These are phyloP conservation scores for Luehdorfia chinensis DNA, from an alignment of 1,140 invertebrate species.

Conservation along the genomic window DNA sequence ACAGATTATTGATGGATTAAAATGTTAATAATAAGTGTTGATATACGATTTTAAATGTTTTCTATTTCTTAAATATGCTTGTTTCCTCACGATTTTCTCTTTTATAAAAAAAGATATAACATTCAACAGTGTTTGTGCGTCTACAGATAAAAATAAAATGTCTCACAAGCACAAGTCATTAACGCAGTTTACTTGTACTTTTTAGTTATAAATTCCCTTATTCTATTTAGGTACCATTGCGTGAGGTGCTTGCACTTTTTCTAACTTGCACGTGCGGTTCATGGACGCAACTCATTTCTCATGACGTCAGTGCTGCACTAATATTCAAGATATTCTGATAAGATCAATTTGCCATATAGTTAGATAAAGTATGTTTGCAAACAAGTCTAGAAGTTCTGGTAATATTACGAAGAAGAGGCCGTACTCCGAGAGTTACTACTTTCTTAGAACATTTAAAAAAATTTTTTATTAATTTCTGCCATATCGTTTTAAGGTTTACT, in stretches of 20 bases:
- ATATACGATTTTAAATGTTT: neutral
- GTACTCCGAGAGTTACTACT: no score
- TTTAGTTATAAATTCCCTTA: conserved; percentile 2
- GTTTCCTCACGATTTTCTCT: neutral
- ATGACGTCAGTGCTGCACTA: conserved; percentile 1
- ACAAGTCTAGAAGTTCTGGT: no score
- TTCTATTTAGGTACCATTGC: conserved; percentile 26
- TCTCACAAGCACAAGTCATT: no score
- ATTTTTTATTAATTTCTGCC: no score
- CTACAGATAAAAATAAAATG: no score
- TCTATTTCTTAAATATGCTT: neutral
- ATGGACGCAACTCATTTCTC: conserved; percentile 20
- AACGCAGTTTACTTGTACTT: no score
- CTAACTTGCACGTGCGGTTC: conserved; percentile 31
- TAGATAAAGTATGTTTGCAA: neutral
- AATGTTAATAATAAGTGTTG: neutral
- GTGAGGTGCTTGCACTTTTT: conserved; percentile 30
- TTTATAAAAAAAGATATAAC: neutral
- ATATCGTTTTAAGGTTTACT: neutral
- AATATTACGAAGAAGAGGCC: no score
- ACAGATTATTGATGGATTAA: neutral
- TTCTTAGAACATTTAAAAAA: no score
- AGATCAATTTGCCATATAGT: neutral
- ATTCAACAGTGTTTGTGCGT: neutral
- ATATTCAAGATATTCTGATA: neutral